A percentile compares a stretch with the other conserved stretches of the same genome.
phyloP scores from a whole-genome alignment of 1,140 invertebrate species.

The Bradynema listronoti region DNA sequence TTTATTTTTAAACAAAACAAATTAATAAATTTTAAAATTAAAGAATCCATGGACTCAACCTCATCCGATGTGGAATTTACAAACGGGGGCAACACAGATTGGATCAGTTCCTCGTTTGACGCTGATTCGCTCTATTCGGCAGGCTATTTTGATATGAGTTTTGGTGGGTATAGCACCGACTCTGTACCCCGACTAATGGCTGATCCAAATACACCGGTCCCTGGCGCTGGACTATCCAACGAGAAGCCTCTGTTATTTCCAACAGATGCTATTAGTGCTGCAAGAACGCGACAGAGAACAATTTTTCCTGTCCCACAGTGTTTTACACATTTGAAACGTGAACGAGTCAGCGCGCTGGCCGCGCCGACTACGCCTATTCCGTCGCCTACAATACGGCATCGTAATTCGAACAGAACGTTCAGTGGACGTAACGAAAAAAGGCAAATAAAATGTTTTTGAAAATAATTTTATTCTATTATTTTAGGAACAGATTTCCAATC shows the following conservation, averaged over 20 bases:
- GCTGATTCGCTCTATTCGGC: conserved; percentile 36
- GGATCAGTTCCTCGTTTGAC: conserved; percentile 29
- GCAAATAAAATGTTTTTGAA: not conserved
- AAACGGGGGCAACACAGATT: conserved; percentile 17
- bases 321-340: conserved; percentile 8
- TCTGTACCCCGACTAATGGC: conserved; percentile 35
- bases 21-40: not conserved
- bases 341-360: not conserved
- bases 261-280: not conserved
- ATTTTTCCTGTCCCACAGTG: not conserved
- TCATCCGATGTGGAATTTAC: conserved; percentile 32
- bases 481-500: not conserved
- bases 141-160: conserved; percentile 35
- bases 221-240: not conserved
- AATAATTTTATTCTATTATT: no score
- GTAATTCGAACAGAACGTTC: not conserved
- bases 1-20: no score
- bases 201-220: conserved; percentile 24
- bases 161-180: conserved; percentile 35
- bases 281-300: not conserved
- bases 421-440: not conserved
- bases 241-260: not conserved
- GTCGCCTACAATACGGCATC: not conserved
- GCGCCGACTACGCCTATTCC: not conserved
- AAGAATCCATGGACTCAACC: conserved; percentile 36